Base-by-base conservation (phyloP, 2,113 vertebrate species). In the Xyrauchen texanus region DNA sequence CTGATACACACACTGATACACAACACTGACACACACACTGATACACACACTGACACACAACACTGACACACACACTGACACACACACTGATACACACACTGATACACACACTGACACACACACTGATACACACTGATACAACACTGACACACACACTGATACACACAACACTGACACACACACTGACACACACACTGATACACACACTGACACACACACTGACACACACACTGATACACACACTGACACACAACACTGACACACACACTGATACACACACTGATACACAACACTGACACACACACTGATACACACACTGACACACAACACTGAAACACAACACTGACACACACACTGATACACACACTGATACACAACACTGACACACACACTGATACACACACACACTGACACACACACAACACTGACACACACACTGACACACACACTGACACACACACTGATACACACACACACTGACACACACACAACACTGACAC, bases 201-300 rank as follows among this genome's bases (percentile, higher is more conserved):
- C 55, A 75, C n/a, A n/a, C n/a, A n/a, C n/a, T n/a, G n/a, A n/a
- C n/a, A 82, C 80, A 79, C 82, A 79, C 65, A 49, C 52, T 77
- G 67, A 51, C 55, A 64, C 74, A 34, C 10, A 79, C 83, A 75
- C 53, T 44, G 63, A 80, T n/a, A n/a, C n/a, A n/a, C n/a, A n/a
- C n/a, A 3, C 21, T 34, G 21, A 34, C 21, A 47, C 55, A 75
- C n/a, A n/a, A n/a, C n/a, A n/a, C n/a, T n/a, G n/a, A n/a, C n/a
- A 82, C 80, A 79, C 82, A 79, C 65, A 49, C 52, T 77, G 67
- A 51, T 51, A 64, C 74, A 34, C 10, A 79, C 83, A 75, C 53
- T 44, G 63, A 80, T n/a, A n/a, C n/a, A n/a, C n/a, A n/a, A n/a
- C n/a, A 3, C 21, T 34, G 21, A 34, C 21, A 82, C 80, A 79